Evolutionary conservation across 2,797 vertebrate species (phyloP).

Genomic region (Rousettus madagascariensis): DNA sequence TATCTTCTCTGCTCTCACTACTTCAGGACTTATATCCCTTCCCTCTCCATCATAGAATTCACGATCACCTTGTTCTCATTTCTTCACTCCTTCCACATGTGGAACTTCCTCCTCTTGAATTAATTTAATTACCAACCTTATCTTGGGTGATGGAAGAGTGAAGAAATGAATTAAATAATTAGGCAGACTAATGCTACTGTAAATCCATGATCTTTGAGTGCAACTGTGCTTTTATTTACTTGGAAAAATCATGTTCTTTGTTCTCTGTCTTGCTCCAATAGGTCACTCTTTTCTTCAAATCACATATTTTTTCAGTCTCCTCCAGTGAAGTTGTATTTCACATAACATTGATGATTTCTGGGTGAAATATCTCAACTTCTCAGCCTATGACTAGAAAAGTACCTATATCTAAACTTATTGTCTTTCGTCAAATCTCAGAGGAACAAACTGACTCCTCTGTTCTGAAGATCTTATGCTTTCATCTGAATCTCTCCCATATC

Average conservation of each 20-base stretch:
- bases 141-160: background rate
- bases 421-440: background rate
- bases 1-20: background rate
- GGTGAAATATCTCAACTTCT: background rate
- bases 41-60: background rate
- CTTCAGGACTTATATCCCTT: background rate
- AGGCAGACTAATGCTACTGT: background rate
- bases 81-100: background rate
- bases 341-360: background rate
- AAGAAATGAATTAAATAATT: background rate
- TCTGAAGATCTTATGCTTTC: background rate
- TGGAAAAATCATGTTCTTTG: too few relatives aligned
- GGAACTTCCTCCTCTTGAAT: background rate
- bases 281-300: too few relatives aligned
- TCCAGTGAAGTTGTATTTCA: background rate
- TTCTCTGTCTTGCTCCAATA: too few relatives aligned
- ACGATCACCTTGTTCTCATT: background rate
- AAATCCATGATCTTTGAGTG: background rate
- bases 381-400: background rate
- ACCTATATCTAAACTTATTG: background rate
- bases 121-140: background rate
- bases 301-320: background rate
- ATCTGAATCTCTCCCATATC: background rate
- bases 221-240: too few relatives aligned
- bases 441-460: background rate